A percentile compares a stretch with the other conserved stretches of the same genome.
Evolutionary conservation across 2,888 invertebrate species (phyloP).

Genomic region (Melieria omissa): DNA sequence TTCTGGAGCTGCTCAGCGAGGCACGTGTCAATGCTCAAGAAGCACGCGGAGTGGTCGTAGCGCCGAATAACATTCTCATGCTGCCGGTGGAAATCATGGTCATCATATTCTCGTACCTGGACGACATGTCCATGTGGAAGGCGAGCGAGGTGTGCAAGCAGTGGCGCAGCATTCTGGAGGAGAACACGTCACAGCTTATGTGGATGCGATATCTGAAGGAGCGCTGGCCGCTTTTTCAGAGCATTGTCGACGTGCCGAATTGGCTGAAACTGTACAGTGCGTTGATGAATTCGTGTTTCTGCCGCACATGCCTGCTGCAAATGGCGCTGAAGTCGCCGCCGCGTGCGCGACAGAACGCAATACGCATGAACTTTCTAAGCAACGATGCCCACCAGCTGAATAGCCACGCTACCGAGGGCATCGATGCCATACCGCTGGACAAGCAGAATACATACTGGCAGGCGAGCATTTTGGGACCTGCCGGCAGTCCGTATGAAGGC

Average conservation of each 20-base stretch:
- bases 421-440: constrained; percentile 66
- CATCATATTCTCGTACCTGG: constrained; percentile 87
- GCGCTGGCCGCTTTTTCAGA: constrained; percentile 88
- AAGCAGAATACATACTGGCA: constrained; percentile 81
- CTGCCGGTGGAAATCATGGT: constrained; percentile 76
- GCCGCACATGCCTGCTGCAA: constrained; percentile 86
- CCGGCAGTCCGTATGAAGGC: constrained; percentile 93
- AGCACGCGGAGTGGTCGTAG: constrained; percentile 40
- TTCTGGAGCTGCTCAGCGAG: constrained; percentile 60
- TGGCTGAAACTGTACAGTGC: constrained; percentile 83
- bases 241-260: constrained; percentile 76
- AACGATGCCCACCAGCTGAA: constrained; percentile 74
- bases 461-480: constrained; percentile 90
- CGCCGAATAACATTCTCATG: constrained; percentile 51
- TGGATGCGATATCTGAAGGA: constrained; percentile 83
- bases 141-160: constrained; percentile 87
- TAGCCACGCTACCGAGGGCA: constrained; percentile 65
- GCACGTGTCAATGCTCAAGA: constrained; percentile 55
- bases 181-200: constrained; percentile 80
- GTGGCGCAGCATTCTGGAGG: constrained; percentile 84
- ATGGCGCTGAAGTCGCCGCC: constrained; percentile 79
- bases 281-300: constrained; percentile 82
- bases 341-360: constrained; percentile 80
- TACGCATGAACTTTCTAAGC: constrained; percentile 82
- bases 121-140: constrained; percentile 91